Percentiles rank a stretch among this genome's conserved stretches.
Evolutionary conservation across 2,113 vertebrate genomes (phyloP).

Genomic region (Scomber japonicus): DNA sequence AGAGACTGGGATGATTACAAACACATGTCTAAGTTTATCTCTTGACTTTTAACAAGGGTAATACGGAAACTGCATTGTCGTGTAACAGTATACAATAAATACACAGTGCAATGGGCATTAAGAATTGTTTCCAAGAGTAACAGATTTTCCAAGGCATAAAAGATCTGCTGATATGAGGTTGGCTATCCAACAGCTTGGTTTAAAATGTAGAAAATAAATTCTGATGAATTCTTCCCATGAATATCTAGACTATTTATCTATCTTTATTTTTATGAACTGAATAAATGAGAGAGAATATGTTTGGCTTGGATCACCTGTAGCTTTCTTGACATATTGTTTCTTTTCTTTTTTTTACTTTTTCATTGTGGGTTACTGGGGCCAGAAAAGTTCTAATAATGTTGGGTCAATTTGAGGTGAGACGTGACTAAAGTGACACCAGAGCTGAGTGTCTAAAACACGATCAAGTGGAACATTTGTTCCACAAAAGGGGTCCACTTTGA

Average conservation of each 20-base stretch:
- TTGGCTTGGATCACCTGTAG: too few relatives aligned
- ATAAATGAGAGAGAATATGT: not conserved
- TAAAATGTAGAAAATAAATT: not conserved
- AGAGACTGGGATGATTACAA: slow-evolving; percentile 70
- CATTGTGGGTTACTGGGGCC: too few relatives aligned
- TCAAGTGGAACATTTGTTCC: not conserved
- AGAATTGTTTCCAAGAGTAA: slow-evolving; percentile 17
- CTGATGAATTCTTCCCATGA: not conserved
- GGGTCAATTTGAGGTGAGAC: not conserved
- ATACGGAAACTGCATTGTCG: slow-evolving; percentile 65
- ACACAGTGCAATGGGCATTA: slow-evolving; percentile 27
- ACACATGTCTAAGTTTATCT: slow-evolving; percentile 76
- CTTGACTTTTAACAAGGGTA: slow-evolving; percentile 64
- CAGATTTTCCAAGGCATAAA: slow-evolving; percentile 8
- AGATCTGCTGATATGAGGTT: slow-evolving; percentile 1
- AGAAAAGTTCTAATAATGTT: not conserved
- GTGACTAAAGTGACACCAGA: not conserved
- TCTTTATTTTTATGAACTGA: not conserved
- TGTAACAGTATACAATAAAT: slow-evolving; percentile 67
- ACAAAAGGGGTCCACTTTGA: too few relatives aligned
- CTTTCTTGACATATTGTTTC: too few relatives aligned
- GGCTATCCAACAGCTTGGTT: not conserved
- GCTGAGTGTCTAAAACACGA: not conserved
- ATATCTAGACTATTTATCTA: not conserved
- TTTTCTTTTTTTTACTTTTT: too few relatives aligned